Evolutionary conservation across 2,888 invertebrate genomes (phyloP).

Genomic region (Apotomis turbidana): DNA sequence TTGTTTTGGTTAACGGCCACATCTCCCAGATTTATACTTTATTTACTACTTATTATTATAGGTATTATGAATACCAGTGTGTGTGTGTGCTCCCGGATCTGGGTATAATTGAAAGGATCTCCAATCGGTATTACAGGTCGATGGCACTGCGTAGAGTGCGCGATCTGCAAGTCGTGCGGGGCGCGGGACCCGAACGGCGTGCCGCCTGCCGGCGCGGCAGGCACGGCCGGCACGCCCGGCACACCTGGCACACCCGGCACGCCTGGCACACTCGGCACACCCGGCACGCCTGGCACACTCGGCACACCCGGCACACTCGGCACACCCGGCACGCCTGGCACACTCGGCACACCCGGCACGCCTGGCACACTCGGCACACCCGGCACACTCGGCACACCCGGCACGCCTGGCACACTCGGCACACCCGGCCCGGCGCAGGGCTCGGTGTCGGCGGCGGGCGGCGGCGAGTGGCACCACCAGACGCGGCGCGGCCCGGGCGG

Average conservation of each 20-base stretch:
- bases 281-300: conserved; percentile 62
- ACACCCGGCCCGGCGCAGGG: conserved; percentile 46
- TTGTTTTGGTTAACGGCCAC: too few species aligned
- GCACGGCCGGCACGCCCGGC: conserved; percentile 44
- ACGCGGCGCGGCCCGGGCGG: conserved; percentile 77
- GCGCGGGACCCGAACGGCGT: conserved; percentile 79
- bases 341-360: conserved; percentile 46
- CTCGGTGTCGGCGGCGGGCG: conserved; percentile 46
- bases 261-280: conserved; percentile 46
- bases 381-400: conserved; percentile 48
- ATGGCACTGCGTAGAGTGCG: conserved; percentile 94
- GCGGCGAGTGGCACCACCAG: conserved; percentile 77
- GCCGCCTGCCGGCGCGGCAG: conserved; percentile 42
- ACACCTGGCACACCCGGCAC: conserved; percentile 43
- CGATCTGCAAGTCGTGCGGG: conserved; percentile 86
- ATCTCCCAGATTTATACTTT: too few species aligned
- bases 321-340: conserved; percentile 45
- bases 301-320: conserved; percentile 55
- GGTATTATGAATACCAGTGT: too few species aligned
- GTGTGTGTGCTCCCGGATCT: not conserved
- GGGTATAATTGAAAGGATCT: not conserved
- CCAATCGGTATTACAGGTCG: conserved; percentile 75
- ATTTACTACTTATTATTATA: too few species aligned
- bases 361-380: conserved; percentile 72
- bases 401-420: conserved; percentile 40